These are phyloP conservation scores for Halcyon chelicuti DNA, from an alignment of 2,797 vertebrate species.

Conservation along the genomic window DNA sequence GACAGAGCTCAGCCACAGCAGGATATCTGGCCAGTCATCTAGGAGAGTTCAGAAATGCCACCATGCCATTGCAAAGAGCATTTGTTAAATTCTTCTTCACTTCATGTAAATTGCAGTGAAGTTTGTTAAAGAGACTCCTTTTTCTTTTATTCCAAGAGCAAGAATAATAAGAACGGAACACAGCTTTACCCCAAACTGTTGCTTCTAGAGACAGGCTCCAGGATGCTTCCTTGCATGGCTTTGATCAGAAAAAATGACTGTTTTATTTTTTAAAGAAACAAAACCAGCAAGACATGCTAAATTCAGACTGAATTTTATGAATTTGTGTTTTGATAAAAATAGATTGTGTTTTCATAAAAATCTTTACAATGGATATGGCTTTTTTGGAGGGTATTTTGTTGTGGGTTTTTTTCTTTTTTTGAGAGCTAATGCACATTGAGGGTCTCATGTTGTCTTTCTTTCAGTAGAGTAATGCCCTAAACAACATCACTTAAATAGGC, in stretches of 20 bases:
- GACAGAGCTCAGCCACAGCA: background rate
- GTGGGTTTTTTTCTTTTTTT: background rate
- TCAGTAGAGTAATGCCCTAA: background rate
- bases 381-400: background rate
- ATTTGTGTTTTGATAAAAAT: background rate
- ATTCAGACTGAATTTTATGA: background rate
- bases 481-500: background rate
- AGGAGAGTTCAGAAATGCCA: background rate
- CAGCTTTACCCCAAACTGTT: background rate
- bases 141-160: background rate
- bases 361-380: background rate
- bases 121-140: background rate
- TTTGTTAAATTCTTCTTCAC: background rate
- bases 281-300: background rate
- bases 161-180: background rate
- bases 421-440: background rate
- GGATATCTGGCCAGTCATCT: background rate
- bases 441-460: background rate
- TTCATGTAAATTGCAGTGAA: background rate
- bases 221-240: background rate
- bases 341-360: background rate
- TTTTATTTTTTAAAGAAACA: background rate
- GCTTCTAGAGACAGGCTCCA: background rate
- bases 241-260: background rate
- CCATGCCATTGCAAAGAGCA: accelerated